Evolutionary conservation across 1,140 invertebrate species (phyloP).

Genomic region (Battus philenor): DNA sequence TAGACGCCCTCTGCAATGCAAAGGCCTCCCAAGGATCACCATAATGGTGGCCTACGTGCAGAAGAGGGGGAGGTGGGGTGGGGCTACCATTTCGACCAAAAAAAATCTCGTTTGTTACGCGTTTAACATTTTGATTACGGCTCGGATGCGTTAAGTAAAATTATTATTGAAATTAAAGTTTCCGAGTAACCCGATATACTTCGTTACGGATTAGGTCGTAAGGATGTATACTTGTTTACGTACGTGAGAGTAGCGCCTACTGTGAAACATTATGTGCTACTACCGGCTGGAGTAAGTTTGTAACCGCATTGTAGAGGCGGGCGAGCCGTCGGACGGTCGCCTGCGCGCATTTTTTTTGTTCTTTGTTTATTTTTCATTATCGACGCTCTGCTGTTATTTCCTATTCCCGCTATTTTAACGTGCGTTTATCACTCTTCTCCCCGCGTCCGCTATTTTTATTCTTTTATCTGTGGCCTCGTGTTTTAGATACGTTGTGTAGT

Average conservation of each 20-base stretch:
- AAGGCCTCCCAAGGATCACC: no score
- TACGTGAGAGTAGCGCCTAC: slow-evolving; percentile 6
- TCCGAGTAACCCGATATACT: no score
- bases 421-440: not conserved
- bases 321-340: slow-evolving; percentile 21
- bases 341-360: slow-evolving; percentile 12
- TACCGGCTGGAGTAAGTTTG: not conserved
- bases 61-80: no score
- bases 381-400: slow-evolving; percentile 17
- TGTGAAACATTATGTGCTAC: not conserved
- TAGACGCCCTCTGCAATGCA: no score
- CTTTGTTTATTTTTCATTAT: slow-evolving; percentile 22
- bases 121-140: no score
- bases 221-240: slow-evolving; percentile 3
- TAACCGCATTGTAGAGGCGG: slow-evolving; percentile 18
- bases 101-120: no score
- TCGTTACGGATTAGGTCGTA: no score
- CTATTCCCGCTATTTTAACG: not conserved
- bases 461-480: slow-evolving; percentile 1
- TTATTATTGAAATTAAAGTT: no score
- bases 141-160: no score
- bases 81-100: no score
- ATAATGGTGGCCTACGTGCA: no score
- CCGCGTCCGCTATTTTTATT: not conserved
- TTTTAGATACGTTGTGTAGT: not conserved